These are phyloP conservation scores for Agrochola macilenta DNA, from an alignment of 2,888 invertebrate species.

Conservation along the genomic window DNA sequence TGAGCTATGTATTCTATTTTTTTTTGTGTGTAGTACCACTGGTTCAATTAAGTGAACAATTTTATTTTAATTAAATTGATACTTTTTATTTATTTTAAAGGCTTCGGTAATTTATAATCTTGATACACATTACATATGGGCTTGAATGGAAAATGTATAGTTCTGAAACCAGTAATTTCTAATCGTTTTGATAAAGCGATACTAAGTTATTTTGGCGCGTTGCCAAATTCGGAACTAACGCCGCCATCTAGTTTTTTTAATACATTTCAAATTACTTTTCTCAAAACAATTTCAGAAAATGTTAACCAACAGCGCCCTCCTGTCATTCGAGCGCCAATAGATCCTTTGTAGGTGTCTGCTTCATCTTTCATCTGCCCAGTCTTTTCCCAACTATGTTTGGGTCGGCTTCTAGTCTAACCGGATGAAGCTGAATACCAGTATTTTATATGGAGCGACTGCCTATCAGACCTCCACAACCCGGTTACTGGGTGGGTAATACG, in stretches of 20 bases:
- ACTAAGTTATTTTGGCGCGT: background rate
- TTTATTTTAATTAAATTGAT: background rate
- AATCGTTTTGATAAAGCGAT: background rate
- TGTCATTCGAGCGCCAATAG: background rate
- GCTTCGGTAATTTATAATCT: background rate
- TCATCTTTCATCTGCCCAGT: background rate
- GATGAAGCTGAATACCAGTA: too few species aligned
- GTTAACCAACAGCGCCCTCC: background rate
- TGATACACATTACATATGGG: background rate
- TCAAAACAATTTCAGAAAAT: background rate
- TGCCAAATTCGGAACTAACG: background rate
- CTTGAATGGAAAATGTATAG: background rate
- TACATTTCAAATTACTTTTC: background rate
- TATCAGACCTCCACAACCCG: too few species aligned
- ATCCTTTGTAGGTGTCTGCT: background rate
- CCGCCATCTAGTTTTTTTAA: background rate
- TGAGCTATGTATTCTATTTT: too few species aligned
- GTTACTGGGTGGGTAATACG: too few species aligned
- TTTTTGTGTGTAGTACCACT: too few species aligned
- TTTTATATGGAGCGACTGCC: too few species aligned
- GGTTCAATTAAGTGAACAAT: background rate
- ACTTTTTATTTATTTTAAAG: background rate
- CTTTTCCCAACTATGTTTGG: too few species aligned
- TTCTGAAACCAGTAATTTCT: background rate
- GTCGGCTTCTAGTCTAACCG: too few species aligned